Percentiles rank a stretch among this genome's conserved stretches.
Conservation (phyloP, 2,797 vertebrate species). For the Peromyscus aztecus region DNA sequence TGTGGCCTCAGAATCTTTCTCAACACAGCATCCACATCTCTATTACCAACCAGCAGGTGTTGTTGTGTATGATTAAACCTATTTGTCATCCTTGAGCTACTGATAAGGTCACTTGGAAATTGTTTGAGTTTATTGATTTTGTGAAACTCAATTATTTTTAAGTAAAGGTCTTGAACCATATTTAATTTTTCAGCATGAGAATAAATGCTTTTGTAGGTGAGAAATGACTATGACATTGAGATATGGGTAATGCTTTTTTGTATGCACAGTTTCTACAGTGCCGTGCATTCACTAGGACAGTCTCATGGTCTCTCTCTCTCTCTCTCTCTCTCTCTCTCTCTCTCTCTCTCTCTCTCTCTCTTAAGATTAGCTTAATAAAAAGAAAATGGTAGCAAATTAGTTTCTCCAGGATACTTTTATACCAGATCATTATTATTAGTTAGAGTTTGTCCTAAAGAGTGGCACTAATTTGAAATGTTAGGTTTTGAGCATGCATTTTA, state of each 20-base stretch:
- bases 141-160: conserved; percentile 68
- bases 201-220: conserved; percentile 61
- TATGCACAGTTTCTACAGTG: conserved; percentile 58
- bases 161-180: conserved; percentile 60
- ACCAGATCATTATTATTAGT: conserved; percentile 86
- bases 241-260: conserved; percentile 74
- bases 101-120: conserved; percentile 68
- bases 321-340: conserved; percentile 70
- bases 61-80: conserved; percentile 58
- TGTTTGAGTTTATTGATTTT: conserved; percentile 70
- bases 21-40: conserved; percentile 25
- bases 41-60: conserved; percentile 29
- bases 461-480: conserved; percentile 81
- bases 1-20: conserved; percentile 58
- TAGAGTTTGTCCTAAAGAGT: conserved; percentile 84
- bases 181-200: conserved; percentile 72
- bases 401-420: conserved; percentile 83
- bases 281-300: conserved; percentile 73
- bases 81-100: conserved; percentile 66
- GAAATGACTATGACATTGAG: conserved; percentile 61
- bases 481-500: conserved; percentile 84
- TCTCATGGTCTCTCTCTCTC: conserved; percentile 69
- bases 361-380: conserved; percentile 82
- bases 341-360: conserved; percentile 73
- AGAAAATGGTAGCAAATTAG: conserved; percentile 80